Percentiles rank a stretch among this genome's conserved stretches.
Conservation (phyloP, 2,113 vertebrate genomes). For the Shinisaurus crocodilurus region DNA sequence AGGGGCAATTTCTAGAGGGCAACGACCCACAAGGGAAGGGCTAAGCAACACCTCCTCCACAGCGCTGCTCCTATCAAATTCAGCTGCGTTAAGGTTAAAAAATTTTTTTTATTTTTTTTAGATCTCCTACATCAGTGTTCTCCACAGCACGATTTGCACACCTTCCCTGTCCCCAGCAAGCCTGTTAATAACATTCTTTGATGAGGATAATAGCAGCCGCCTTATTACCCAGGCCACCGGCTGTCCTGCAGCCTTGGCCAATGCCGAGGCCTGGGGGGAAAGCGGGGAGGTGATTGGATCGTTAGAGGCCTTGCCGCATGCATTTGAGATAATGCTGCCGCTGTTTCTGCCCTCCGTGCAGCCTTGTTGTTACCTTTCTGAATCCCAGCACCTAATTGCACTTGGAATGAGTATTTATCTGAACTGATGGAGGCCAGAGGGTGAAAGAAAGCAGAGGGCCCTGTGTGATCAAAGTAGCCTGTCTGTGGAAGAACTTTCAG, state of each 20-base stretch:
- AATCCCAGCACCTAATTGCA: not conserved
- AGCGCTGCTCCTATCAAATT: not conserved
- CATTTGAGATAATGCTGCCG: not conserved
- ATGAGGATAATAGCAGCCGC: not conserved
- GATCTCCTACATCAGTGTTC: too few species aligned
- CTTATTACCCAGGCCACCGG: not conserved
- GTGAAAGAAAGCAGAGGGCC: not conserved
- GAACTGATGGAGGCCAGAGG: not conserved
- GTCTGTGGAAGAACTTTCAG: not conserved
- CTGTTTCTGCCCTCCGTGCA: not conserved
- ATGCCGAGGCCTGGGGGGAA: not conserved
- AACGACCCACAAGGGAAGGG: not conserved
- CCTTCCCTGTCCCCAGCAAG: not conserved
- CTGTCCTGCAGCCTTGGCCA: not conserved
- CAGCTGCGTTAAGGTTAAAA: not conserved
- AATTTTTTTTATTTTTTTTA: too few species aligned
- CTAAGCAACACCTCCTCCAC: not conserved
- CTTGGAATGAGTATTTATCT: not conserved
- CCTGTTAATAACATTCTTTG: conserved; percentile 1
- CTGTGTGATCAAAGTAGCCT: not conserved
- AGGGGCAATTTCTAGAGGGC: not conserved
- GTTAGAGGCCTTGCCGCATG: not conserved
- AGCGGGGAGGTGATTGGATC: not conserved
- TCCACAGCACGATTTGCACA: not conserved
- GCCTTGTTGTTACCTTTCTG: not conserved